Conservation (phyloP, 30 jellyfish, hydroid and myxozoan species). For the Sanderia malayensis region DNA sequence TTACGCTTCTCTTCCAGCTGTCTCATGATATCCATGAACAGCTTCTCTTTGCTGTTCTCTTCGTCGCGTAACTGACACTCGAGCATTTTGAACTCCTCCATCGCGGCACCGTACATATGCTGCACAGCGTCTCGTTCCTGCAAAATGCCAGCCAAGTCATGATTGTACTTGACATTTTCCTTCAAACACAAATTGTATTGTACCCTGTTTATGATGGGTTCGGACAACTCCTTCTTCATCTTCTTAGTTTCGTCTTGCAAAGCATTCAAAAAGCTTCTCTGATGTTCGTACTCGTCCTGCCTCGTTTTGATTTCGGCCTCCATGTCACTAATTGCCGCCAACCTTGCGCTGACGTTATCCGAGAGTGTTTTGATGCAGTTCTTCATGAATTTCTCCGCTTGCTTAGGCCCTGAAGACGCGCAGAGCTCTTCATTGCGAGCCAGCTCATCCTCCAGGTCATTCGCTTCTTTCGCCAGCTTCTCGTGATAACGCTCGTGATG, state of each 20-base stretch:
- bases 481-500: constrained; percentile 7
- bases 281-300: constrained; percentile 16
- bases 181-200: constrained; percentile 49
- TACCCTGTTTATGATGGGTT: constrained; percentile 43
- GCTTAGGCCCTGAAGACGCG: constrained; percentile 15
- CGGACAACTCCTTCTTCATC: constrained; percentile 37
- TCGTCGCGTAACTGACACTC: constrained; percentile 21
- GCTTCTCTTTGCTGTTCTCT: constrained; percentile 42
- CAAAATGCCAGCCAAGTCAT: constrained; percentile 28
- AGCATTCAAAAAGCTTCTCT: constrained; percentile 7
- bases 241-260: constrained; percentile 31
- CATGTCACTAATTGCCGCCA: constrained; percentile 16
- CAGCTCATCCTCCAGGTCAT: constrained; percentile 1
- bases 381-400: constrained; percentile 51
- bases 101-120: constrained; percentile 45
- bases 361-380: constrained; percentile 32
- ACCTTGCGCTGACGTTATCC: constrained; percentile 26
- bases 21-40: constrained; percentile 46
- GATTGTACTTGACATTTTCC: constrained; percentile 40
- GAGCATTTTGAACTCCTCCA: constrained; percentile 50
- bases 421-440: constrained; percentile 5
- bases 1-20: constrained; percentile 43
- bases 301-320: constrained; percentile 16
- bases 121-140: constrained; percentile 60
- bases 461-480: neutral